Percentiles rank a stretch among this genome's conserved stretches.
Conservation (phyloP, 1,140 invertebrate genomes). For the Planococcus citri region DNA sequence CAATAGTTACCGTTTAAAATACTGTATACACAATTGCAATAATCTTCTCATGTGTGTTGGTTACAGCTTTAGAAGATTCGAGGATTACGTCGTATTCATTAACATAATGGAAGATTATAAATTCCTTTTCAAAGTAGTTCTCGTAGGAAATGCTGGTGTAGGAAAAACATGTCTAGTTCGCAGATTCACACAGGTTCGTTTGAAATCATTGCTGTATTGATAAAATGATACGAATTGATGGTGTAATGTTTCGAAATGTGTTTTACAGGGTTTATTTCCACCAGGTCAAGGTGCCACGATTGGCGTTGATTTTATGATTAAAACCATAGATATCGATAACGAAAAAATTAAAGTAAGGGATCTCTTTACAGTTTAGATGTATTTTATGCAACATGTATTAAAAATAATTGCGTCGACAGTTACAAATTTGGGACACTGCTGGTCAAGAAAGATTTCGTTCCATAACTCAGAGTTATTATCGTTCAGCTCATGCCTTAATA, state of each 20-base stretch:
- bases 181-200: constrained; percentile 62
- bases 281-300: constrained; percentile 97
- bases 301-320: constrained; percentile 99
- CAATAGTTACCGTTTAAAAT: not conserved
- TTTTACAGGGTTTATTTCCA: constrained; percentile 70
- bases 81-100: not conserved
- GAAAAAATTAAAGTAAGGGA: constrained; percentile 87
- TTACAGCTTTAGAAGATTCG: not conserved
- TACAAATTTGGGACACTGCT: constrained; percentile 97
- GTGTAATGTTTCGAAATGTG: not conserved
- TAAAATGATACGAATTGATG: constrained; percentile 9
- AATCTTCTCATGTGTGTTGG: not conserved
- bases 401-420: constrained; percentile 41
- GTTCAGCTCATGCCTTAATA: constrained; percentile 93
- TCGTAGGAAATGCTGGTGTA: constrained; percentile 88
- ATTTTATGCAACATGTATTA: not conserved
- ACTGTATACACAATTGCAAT: not conserved
- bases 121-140: constrained; percentile 94
- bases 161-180: constrained; percentile 88
- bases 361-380: not conserved
- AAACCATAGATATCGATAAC: constrained; percentile 95
- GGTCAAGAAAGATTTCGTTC: constrained; percentile 95
- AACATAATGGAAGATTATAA: constrained; percentile 88
- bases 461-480: constrained; percentile 95
- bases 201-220: too few species aligned